Evolutionary conservation across 1,140 invertebrate species (phyloP).

Genomic region (Hypothenemus hampei): DNA sequence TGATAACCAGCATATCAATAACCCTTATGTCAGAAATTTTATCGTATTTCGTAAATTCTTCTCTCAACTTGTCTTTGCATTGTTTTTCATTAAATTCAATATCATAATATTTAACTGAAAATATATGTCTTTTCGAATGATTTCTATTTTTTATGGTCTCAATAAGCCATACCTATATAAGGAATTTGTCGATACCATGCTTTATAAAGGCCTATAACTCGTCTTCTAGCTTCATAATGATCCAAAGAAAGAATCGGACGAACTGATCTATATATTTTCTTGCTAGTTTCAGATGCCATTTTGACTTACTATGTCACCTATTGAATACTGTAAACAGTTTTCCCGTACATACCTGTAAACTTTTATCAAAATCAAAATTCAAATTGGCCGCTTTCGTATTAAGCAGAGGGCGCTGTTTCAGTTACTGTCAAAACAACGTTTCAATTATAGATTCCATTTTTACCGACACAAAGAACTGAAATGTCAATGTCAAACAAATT

Average conservation of each 20-base stretch:
- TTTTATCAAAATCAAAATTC: too few relatives aligned
- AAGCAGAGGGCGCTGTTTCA: too few relatives aligned
- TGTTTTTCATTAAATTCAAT: slow-evolving; percentile 66
- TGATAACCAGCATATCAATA: slow-evolving; percentile 86
- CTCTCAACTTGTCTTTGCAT: slow-evolving; percentile 67
- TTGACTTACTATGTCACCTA: neutral
- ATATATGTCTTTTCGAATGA: slow-evolving; percentile 38
- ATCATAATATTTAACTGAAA: slow-evolving; percentile 67
- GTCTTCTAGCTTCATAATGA: slow-evolving; percentile 47
- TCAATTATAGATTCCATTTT: too few relatives aligned
- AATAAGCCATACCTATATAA: neutral
- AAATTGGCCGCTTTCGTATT: too few relatives aligned
- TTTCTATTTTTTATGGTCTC: neutral
- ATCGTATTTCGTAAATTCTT: slow-evolving; percentile 73
- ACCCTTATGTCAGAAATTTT: slow-evolving; percentile 76
- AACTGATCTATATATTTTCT: neutral
- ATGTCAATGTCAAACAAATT: too few relatives aligned
- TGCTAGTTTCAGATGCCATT: neutral
- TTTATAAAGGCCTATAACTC: slow-evolving; percentile 81
- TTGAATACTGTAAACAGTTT: neutral
- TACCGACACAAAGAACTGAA: too few relatives aligned
- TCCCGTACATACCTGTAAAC: too few relatives aligned
- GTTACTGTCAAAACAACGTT: too few relatives aligned
- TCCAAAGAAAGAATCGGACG: neutral
- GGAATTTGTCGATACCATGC: slow-evolving; percentile 81